Base-by-base conservation (phyloP, 2,888 invertebrate species). In the Oxyscelio sp. region DNA sequence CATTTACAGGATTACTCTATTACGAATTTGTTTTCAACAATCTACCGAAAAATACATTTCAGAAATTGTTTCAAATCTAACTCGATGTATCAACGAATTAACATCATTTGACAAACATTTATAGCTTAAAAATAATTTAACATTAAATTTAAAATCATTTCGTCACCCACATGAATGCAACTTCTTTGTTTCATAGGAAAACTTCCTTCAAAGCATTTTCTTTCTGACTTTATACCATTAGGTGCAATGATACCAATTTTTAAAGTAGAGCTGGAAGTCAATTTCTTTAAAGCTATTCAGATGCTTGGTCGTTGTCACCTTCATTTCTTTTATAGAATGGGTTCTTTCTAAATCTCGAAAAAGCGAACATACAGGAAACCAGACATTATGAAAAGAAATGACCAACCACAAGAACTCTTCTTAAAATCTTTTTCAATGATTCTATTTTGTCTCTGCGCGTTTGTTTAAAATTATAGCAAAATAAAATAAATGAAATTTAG, bases 201-300 rank as follows among this genome's bases (percentile, higher is more conserved):
- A 48, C 48, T 48, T 13, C 48, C 48, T 48, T 21, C 27, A 21
- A 27, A 45, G 27, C 45, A 27, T 45, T 61, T 63, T 63, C 24
- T 45, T 66, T 52, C 40, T 38, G 56, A 56, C 43, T 70, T 70
- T 19, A 5, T 15, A 70, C 43, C 54, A 27, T 70, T 54, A 43
- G 56, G 38, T 45, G 68, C 68, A 70, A 70, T 70, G 68, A 56
- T 70, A 45, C 27, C 68, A 56, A 70, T 70, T 70, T 70, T 66
- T 56, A 27, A 56, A 70, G 68, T n/a, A 58, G 40, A 38, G 58
- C 56, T 56, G 68, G 15, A 70, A 56, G 68, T 70, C 54, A 70
- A 56, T 70, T 70, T 70, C 68, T 56, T 43, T 56, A 56, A 31
- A 43, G 68, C 68, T 56, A 70, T 70, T 70, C 43, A 56, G 56